A percentile compares a stretch with the other conserved stretches of the same genome.
Conservation (phyloP, 2,113 vertebrate genomes). For the Climacteris rufus region DNA sequence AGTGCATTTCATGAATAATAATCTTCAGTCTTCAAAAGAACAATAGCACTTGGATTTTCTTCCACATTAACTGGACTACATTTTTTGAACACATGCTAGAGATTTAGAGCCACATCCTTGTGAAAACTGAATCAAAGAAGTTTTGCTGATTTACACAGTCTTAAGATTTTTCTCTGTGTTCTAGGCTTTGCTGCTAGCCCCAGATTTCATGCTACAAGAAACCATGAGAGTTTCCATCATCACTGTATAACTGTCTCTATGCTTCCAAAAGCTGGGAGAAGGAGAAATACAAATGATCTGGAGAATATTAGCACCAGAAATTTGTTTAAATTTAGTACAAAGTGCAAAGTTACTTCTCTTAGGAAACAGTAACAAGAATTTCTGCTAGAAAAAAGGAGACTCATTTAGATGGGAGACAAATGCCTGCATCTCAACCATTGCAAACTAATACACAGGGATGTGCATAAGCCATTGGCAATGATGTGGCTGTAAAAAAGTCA, state of each 20-base stretch:
- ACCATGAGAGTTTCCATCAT: not conserved
- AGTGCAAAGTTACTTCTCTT: constrained; percentile 7
- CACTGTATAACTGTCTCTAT: not conserved
- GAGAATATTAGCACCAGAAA: constrained; percentile 11
- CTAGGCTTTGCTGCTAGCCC: not conserved
- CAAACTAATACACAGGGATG: not conserved
- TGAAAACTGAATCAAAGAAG: constrained; percentile 55
- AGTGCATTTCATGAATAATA: constrained; percentile 26
- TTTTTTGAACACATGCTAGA: constrained; percentile 34
- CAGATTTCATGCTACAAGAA: constrained; percentile 34
- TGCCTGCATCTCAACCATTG: not conserved
- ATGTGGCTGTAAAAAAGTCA: not conserved
- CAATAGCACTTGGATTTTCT: constrained; percentile 30
- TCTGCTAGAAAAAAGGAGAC: not conserved
- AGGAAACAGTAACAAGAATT: constrained; percentile 17
- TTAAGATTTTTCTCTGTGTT: constrained; percentile 45
- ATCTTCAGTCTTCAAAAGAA: constrained; percentile 7
- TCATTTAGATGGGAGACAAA: not conserved
- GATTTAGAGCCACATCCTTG: constrained; percentile 34
- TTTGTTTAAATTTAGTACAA: constrained; percentile 37
- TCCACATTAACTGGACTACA: constrained; percentile 29
- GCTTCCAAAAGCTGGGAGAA: not conserved
- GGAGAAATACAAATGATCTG: not conserved
- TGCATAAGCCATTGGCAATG: not conserved
- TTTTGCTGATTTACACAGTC: constrained; percentile 47